Conservation (phyloP, 2,888 invertebrate genomes). For the Germaria angustata region DNA sequence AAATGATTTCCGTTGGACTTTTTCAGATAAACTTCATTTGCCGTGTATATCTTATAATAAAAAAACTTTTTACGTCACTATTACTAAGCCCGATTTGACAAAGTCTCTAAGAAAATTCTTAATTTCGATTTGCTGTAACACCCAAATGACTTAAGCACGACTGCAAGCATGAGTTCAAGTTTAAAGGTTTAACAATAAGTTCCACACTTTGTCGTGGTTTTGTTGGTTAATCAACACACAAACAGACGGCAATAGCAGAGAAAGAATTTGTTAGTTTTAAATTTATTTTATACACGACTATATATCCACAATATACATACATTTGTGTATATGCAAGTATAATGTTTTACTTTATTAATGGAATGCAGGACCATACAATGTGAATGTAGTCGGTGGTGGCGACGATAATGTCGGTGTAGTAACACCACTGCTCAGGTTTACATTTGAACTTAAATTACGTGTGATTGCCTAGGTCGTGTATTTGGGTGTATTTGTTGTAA, state of each 20-base stretch:
- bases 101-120: no score
- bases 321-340: background rate
- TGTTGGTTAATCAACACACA: constrained; percentile 41
- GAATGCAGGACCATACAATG: constrained; percentile 12
- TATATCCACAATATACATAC: background rate
- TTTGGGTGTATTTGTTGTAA: constrained; percentile 32
- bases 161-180: constrained; percentile 53
- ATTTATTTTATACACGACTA: constrained; percentile 26
- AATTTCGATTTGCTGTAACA: constrained; percentile 47
- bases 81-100: no score
- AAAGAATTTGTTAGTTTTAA: constrained; percentile 37
- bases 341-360: constrained; percentile 22
- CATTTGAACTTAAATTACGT: constrained; percentile 46
- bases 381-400: background rate
- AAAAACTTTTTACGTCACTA: no score
- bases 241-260: background rate
- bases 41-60: no score
- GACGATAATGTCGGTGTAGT: background rate
- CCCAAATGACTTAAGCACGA: constrained; percentile 62
- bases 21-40: no score
- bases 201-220: constrained; percentile 3
- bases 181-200: constrained; percentile 54
- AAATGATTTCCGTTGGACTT: no score
- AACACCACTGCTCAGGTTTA: constrained; percentile 34
- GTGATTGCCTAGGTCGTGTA: constrained; percentile 41